phyloP scores from a whole-genome alignment of 2,888 invertebrate species.

The Dryomyza anilis region DNA sequence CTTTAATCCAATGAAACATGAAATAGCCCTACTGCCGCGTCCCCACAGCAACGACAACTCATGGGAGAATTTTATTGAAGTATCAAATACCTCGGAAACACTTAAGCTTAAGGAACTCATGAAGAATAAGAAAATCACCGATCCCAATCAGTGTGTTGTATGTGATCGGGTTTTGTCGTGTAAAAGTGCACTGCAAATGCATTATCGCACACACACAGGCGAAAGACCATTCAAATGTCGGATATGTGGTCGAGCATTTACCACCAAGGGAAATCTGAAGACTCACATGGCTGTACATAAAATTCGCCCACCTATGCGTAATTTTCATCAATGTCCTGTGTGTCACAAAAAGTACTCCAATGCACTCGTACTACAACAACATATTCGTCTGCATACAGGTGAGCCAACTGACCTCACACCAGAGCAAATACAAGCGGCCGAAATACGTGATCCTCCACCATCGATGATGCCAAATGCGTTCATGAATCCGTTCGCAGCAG shows the following conservation, averaged over 20 bases:
- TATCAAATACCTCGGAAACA: slow-evolving; percentile 85
- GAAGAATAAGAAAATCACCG: slow-evolving; percentile 93
- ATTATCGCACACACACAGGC: slow-evolving; percentile 72
- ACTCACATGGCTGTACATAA: slow-evolving; percentile 99
- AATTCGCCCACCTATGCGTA: slow-evolving; percentile 89
- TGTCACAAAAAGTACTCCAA: slow-evolving; percentile 98
- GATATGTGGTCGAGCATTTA: slow-evolving; percentile 96
- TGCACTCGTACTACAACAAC: slow-evolving; percentile 90
- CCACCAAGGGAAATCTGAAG: slow-evolving; percentile 98
- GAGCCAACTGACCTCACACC: slow-evolving; percentile 84
- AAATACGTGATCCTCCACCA: slow-evolving; percentile 79
- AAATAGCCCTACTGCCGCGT: slow-evolving; percentile 67
- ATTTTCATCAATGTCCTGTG: slow-evolving; percentile 94
- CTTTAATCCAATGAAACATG: slow-evolving; percentile 59
- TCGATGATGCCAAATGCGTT: slow-evolving; percentile 61
- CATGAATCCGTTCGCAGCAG: slow-evolving; percentile 59
- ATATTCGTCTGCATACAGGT: slow-evolving; percentile 91
- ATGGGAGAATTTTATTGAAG: slow-evolving; percentile 97
- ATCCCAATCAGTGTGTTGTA: slow-evolving; percentile 98
- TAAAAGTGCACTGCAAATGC: slow-evolving; percentile 97
- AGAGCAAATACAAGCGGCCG: slow-evolving; percentile 86
- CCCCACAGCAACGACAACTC: slow-evolving; percentile 94
- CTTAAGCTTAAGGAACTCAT: slow-evolving; percentile 95
- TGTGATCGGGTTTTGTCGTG: slow-evolving; percentile 96
- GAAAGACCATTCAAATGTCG: slow-evolving; percentile 89